Evolutionary conservation across 2,113 vertebrate genomes (phyloP).

Genomic region (Cyanistes caeruleus): DNA sequence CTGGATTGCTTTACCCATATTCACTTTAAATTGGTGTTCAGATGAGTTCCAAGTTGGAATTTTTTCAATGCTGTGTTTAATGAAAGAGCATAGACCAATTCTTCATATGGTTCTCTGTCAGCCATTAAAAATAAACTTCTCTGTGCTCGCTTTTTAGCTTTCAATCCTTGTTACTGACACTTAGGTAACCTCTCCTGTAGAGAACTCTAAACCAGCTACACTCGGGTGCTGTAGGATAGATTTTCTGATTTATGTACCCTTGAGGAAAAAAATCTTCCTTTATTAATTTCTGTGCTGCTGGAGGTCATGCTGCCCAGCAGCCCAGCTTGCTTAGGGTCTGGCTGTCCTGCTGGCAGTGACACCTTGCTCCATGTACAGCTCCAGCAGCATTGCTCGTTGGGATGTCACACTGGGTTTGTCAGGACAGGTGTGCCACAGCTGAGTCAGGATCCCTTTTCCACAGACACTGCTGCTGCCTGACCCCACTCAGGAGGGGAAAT

Average conservation of each 20-base stretch:
- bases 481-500: neutral
- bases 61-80: neutral
- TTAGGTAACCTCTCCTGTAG: neutral
- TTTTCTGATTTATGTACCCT: neutral
- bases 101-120: neutral
- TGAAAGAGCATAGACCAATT: neutral
- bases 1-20: neutral
- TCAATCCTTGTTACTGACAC: neutral
- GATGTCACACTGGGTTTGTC: neutral
- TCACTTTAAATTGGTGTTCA: neutral
- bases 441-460: neutral
- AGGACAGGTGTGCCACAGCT: accelerated
- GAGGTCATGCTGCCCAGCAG: neutral
- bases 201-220: neutral
- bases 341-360: neutral
- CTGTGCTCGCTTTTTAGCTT: neutral
- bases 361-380: neutral
- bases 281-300: neutral
- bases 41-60: neutral
- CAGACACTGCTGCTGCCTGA: neutral
- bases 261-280: neutral
- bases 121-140: neutral
- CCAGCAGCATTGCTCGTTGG: neutral
- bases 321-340: neutral
- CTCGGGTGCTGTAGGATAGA: accelerated